Percentiles rank a stretch among this genome's conserved stretches.
These are phyloP conservation scores for Euleptes europaea DNA, from an alignment of 2,113 vertebrate species.

Conservation along the genomic window DNA sequence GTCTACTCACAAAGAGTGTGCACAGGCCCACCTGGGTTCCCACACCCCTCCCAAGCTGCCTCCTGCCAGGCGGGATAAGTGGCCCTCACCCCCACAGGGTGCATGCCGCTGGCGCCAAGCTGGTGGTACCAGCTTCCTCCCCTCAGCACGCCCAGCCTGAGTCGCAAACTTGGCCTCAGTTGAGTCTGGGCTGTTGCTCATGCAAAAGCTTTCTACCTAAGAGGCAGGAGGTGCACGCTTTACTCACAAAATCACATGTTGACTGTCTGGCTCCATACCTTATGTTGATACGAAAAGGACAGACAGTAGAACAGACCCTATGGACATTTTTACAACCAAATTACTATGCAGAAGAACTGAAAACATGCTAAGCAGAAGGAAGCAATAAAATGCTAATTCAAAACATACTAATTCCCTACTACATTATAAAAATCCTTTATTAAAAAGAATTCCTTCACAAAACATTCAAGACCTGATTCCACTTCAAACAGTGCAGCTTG, in stretches of 20 bases:
- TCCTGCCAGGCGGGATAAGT: too few relatives aligned
- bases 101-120: too few relatives aligned
- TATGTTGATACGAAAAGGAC: background rate
- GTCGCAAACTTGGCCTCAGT: too few relatives aligned
- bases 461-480: background rate
- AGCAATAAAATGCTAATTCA: background rate
- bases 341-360: rapidly evolving
- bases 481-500: background rate
- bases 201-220: background rate
- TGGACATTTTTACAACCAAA: background rate
- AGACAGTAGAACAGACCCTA: background rate
- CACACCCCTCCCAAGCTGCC: too few relatives aligned
- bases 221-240: background rate
- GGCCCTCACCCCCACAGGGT: too few relatives aligned
- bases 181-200: too few relatives aligned
- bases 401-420: background rate
- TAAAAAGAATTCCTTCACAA: background rate
- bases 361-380: background rate
- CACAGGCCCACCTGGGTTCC: too few relatives aligned
- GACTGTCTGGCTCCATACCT: background rate
- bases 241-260: background rate
- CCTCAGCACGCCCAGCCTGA: too few relatives aligned
- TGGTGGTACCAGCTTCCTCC: too few relatives aligned
- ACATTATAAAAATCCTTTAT: background rate
- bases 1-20: too few relatives aligned